Base-by-base conservation (phyloP, 1,140 invertebrate genomes). In the Pentalonia nigronervosa region DNA sequence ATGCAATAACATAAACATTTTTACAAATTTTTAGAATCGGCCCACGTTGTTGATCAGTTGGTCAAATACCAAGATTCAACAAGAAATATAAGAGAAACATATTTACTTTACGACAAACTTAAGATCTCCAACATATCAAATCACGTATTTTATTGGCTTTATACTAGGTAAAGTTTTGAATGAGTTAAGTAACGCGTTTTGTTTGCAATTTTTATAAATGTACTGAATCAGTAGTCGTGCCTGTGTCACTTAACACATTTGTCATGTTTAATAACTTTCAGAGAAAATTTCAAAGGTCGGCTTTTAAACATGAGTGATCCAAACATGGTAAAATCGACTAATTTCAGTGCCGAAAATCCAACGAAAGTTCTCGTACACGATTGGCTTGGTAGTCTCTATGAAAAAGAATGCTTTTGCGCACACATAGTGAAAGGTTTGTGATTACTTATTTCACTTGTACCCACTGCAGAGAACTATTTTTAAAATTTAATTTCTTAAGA, bases 301-400 rank as follows among this genome's bases (percentile, higher is more conserved):
- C 23, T 30, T 47, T 47, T 86, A 86, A 30, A 45, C 11, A 11
- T 0, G 9, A 86, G 11, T 6, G 25, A 41, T 45, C 25, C 84
- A 17, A 30, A 47, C 25, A 45, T 86, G 21, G 17, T 86, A 25
- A 25, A 86, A 30, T 41, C 23, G 23, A 86, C 84, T 14, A 47
- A 25, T 25, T 86, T 86, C 17, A 86, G 47, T 45, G 84, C 1
- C 11, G 45, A 86, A 86, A 86, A 47, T 47, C 84, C 84, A 17
- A 86, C 45, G 30, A 86, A 86, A 86, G 14, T 86, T 30, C n/a
- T 56, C 9, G 48, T 90, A 25, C 88, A 90, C n/a, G 88, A n/a
- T 50, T 90, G n/a, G 47, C 6, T 34, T 23, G 88, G 88, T 0
- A 53, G 30, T 53, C 11, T 34, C 2, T 3, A 56, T 1, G 48